phyloP scores from a whole-genome alignment of 2,797 vertebrate species.

The Anguilla marmorata region DNA sequence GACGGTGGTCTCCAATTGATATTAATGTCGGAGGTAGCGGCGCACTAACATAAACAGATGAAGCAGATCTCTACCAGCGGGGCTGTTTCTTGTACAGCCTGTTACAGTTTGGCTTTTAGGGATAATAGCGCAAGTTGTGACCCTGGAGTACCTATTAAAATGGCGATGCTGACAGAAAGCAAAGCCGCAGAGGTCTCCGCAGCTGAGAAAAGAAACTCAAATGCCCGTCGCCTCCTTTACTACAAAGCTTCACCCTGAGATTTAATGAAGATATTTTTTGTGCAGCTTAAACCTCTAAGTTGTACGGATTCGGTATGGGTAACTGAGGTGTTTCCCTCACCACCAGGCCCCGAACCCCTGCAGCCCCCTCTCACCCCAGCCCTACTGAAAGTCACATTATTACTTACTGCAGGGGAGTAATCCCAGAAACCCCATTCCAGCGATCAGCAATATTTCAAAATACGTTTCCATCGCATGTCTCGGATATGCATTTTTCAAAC shows the following conservation, averaged over 20 bases:
- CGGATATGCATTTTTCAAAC: conserved; percentile 16
- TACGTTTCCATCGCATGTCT: not conserved
- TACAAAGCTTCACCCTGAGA: not conserved
- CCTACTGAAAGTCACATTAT: conserved; percentile 13
- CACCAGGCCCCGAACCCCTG: not conserved
- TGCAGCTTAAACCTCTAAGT: not conserved
- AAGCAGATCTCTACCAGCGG: not conserved
- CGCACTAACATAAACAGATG: not conserved
- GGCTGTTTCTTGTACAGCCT: not conserved
- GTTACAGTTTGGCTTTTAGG: not conserved
- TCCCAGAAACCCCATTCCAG: not conserved
- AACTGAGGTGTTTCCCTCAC: not conserved
- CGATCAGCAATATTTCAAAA: conserved; percentile 6
- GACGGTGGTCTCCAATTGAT: not conserved
- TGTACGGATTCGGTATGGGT: not conserved
- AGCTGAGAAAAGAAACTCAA: not conserved
- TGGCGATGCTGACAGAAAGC: not conserved
- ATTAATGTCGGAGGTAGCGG: not conserved
- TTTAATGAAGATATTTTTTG: not conserved
- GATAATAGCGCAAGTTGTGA: not conserved
- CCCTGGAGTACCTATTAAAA: not conserved
- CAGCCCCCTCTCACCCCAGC: not conserved
- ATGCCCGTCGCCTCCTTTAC: not conserved
- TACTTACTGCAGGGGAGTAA: not conserved
- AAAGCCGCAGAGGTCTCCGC: not conserved